Conservation (phyloP, 2,113 vertebrate genomes). For the Pseudorasbora parva region DNA sequence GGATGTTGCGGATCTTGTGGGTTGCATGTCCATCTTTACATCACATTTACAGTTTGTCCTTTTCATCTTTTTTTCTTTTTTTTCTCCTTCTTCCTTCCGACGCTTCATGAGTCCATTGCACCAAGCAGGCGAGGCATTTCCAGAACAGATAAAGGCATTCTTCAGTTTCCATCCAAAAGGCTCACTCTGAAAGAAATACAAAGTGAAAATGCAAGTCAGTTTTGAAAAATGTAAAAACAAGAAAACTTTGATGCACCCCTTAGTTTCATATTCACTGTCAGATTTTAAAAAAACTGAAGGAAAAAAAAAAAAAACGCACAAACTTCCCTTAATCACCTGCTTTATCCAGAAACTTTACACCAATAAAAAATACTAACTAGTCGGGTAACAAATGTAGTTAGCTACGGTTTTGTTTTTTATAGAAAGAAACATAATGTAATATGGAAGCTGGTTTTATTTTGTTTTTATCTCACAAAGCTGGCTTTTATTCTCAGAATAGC, state of each 20-base stretch:
- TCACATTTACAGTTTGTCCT: constrained; percentile 92
- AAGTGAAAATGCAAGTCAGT: background rate
- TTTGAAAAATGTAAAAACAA: background rate
- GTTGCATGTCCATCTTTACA: constrained; percentile 98
- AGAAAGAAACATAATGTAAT: too few relatives aligned
- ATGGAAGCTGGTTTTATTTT: too few relatives aligned
- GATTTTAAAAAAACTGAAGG: too few relatives aligned
- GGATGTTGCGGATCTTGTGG: constrained; percentile 79
- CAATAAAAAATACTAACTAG: too few relatives aligned
- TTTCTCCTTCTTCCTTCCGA: constrained; percentile 68
- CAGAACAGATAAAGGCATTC: constrained; percentile 79
- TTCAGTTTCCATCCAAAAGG: constrained; percentile 79
- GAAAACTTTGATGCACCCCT: background rate
- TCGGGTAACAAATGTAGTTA: too few relatives aligned
- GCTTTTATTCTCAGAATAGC: too few relatives aligned
- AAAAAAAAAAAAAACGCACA: too few relatives aligned
- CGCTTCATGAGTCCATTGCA: constrained; percentile 88
- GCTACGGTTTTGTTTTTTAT: too few relatives aligned
- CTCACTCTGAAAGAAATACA: constrained; percentile 82
- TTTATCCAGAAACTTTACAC: too few relatives aligned
- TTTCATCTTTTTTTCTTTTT: constrained; percentile 36
- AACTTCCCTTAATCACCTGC: too few relatives aligned
- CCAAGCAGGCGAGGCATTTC: constrained; percentile 81
- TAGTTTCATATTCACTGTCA: too few relatives aligned
- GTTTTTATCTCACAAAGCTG: too few relatives aligned